These are phyloP conservation scores for Drosophila barbarae DNA, from an alignment of 2,888 invertebrate genomes.

Conservation along the genomic window DNA sequence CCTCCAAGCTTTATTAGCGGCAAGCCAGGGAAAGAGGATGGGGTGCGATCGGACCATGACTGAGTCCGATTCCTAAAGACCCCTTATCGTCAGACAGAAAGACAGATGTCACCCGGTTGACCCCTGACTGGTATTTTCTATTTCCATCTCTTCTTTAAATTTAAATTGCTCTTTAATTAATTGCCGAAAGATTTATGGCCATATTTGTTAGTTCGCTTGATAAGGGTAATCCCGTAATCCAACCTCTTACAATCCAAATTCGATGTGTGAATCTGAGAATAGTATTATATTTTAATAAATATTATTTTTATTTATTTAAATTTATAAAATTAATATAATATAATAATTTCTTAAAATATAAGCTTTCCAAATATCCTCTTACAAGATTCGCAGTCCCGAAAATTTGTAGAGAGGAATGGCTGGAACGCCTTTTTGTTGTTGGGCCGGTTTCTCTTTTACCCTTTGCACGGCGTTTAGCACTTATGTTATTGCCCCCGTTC, in stretches of 20 bases:
- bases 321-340: too few species aligned
- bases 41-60: slow-evolving; percentile 1
- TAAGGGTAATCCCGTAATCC: slow-evolving; percentile 7
- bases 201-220: slow-evolving; percentile 35
- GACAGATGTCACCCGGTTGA: slow-evolving; percentile 16
- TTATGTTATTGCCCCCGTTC: slow-evolving; percentile 16
- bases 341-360: too few species aligned
- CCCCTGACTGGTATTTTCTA: slow-evolving; percentile 31
- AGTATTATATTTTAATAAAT: neutral
- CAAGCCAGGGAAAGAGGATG: neutral
- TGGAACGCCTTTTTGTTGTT: slow-evolving; percentile 2
- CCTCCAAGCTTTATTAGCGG: slow-evolving; percentile 15
- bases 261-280: slow-evolving; percentile 9
- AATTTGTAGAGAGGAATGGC: neutral
- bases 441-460: slow-evolving; percentile 22
- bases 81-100: slow-evolving; percentile 21
- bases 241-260: slow-evolving; percentile 19
- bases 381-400: neutral
- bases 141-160: slow-evolving; percentile 30
- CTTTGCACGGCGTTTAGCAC: slow-evolving; percentile 8
- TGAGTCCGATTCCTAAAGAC: slow-evolving; percentile 10
- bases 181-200: slow-evolving; percentile 52
- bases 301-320: neutral
- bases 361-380: too few species aligned
- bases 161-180: slow-evolving; percentile 69